Conservation (phyloP, 2,113 vertebrate genomes). For the Otolemur garnettii region DNA sequence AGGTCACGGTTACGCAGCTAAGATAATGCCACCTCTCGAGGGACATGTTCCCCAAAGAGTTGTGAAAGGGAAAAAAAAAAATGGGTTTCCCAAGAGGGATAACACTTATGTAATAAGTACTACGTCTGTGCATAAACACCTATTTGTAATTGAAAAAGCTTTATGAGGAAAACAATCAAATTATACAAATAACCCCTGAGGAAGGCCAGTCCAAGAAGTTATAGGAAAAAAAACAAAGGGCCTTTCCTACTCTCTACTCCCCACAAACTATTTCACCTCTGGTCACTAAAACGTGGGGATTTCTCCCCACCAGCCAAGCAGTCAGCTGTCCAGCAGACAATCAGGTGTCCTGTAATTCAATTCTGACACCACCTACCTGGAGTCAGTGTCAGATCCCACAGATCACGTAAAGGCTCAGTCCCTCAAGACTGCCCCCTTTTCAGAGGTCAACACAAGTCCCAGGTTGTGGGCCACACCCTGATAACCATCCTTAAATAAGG, state of each 20-base stretch:
- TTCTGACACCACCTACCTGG: neutral
- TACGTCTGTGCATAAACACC: neutral
- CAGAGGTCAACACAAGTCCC: neutral
- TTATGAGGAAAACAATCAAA: neutral
- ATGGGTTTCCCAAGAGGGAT: neutral
- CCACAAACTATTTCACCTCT: neutral
- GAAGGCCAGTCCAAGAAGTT: neutral
- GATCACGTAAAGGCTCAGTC: neutral
- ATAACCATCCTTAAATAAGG: too few relatives aligned
- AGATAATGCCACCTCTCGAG: neutral
- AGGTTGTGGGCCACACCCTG: neutral
- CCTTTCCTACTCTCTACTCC: neutral
- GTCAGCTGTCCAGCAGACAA: neutral
- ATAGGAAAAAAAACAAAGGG: neutral
- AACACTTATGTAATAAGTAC: neutral
- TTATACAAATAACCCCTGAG: neutral
- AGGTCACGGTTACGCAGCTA: neutral
- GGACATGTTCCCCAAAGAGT: neutral
- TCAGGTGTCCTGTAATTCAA: neutral
- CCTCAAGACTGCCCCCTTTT: too few relatives aligned
- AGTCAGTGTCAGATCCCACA: neutral
- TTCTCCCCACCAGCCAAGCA: neutral
- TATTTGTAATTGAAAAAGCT: neutral
- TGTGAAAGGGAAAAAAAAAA: neutral
- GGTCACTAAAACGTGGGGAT: neutral